A percentile compares a stretch with the other conserved stretches of the same genome.
Evolutionary conservation across 2,888 invertebrate species (phyloP).

Genomic region (Mythimna albipuncta): DNA sequence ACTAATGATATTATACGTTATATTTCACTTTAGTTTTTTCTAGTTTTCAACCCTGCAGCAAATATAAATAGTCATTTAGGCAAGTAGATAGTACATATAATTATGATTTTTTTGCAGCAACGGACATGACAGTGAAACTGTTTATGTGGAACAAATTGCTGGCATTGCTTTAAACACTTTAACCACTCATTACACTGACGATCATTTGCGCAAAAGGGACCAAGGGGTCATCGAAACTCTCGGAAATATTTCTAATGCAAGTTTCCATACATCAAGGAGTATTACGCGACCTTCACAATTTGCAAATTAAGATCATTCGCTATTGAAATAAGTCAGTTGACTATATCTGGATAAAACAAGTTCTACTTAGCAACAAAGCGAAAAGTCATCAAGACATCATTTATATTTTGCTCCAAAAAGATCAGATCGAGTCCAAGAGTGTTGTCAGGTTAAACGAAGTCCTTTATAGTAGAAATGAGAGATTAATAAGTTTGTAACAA

Average conservation of each 20-base stretch:
- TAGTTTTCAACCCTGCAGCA: neutral
- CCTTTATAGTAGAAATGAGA: neutral
- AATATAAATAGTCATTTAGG: neutral
- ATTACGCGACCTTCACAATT: neutral
- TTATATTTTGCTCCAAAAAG: neutral
- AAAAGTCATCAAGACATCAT: neutral
- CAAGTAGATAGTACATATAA: neutral
- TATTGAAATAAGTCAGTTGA: neutral
- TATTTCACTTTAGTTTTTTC: neutral
- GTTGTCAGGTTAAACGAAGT: neutral
- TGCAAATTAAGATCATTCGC: neutral
- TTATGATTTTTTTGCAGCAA: conserved; percentile 12
- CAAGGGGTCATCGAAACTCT: neutral
- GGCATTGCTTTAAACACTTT: neutral
- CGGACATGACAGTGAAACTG: neutral
- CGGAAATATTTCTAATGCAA: neutral
- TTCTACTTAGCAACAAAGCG: neutral
- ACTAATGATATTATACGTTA: too few species aligned
- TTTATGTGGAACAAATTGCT: neutral
- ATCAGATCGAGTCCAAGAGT: neutral
- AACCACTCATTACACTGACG: neutral
- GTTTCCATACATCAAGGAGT: neutral
- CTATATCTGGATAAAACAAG: neutral
- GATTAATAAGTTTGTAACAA: too few species aligned
- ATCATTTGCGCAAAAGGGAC: neutral